Percentiles rank a stretch among this genome's conserved stretches.
phyloP scores from a whole-genome alignment of 2,797 vertebrate genomes.

The Philypnodon macrostomus region DNA sequence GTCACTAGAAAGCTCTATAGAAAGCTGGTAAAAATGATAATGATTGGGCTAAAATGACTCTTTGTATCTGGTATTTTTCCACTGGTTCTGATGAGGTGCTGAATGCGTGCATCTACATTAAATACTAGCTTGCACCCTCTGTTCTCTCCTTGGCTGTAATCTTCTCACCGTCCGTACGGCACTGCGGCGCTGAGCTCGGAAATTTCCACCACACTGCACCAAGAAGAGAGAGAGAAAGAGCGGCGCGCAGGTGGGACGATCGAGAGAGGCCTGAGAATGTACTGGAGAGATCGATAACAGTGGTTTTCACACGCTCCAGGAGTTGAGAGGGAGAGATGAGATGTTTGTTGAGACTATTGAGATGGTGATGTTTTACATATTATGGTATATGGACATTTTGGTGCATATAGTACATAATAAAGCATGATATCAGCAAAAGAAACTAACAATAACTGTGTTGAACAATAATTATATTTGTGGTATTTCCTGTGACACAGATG shows the following conservation, averaged over 20 bases:
- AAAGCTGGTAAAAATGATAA: no score
- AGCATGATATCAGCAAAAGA: no score
- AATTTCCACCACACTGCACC: slow-evolving; percentile 78
- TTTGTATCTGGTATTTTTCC: slow-evolving; percentile 53
- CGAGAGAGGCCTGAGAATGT: slow-evolving; percentile 21
- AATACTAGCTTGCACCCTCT: slow-evolving; percentile 8
- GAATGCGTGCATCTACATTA: neutral
- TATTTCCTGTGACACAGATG: no score
- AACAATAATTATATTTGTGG: no score
- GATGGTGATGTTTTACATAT: no score
- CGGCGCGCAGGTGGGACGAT: slow-evolving; percentile 25
- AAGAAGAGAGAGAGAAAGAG: slow-evolving; percentile 27
- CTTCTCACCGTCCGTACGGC: slow-evolving; percentile 26
- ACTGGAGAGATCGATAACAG: slow-evolving; percentile 22
- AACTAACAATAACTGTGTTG: no score
- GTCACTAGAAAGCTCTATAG: no score
- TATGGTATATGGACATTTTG: no score
- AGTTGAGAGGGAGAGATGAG: neutral
- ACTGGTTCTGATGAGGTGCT: slow-evolving; percentile 20
- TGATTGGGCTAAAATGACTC: neutral
- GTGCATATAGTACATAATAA: no score
- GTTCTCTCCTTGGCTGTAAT: no score
- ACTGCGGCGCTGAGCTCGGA: slow-evolving; percentile 68
- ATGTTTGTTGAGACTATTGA: no score
- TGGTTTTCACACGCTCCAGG: slow-evolving; percentile 14